Percentiles rank a stretch among this genome's conserved stretches.
phyloP scores from a whole-genome alignment of 2,888 invertebrate genomes.

The Caradrina kadenii region DNA sequence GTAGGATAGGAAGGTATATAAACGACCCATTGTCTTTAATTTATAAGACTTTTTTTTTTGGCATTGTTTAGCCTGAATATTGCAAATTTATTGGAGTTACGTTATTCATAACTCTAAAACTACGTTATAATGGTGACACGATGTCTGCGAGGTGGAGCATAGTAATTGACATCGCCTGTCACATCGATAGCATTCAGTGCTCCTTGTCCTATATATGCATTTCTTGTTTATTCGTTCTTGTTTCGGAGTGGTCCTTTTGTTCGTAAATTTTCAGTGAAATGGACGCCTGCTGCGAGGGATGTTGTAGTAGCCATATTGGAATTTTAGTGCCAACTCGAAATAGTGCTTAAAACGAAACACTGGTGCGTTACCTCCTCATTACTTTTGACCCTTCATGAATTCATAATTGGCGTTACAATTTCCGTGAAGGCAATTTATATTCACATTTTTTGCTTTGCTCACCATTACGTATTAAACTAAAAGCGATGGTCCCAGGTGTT shows the following conservation, averaged over 20 bases:
- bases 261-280: neutral
- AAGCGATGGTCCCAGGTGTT: neutral
- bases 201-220: neutral
- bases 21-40: too few species aligned
- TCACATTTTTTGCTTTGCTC: neutral
- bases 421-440: neutral
- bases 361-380: constrained; percentile 29
- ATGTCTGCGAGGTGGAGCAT: neutral
- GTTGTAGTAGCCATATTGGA: constrained; percentile 54
- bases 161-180: too few species aligned
- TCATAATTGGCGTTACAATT: constrained; percentile 18
- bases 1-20: too few species aligned
- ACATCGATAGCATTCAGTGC: neutral
- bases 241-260: constrained; percentile 26
- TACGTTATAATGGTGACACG: too few species aligned
- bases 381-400: constrained; percentile 21
- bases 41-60: too few species aligned
- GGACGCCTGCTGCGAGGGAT: constrained; percentile 33
- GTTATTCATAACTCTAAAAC: too few species aligned
- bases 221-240: neutral
- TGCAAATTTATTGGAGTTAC: too few species aligned
- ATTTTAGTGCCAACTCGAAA: constrained; percentile 56
- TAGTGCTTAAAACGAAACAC: constrained; percentile 51
- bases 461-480: neutral
- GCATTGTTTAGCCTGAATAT: too few species aligned